phyloP scores from a whole-genome alignment of 2,888 invertebrate genomes.

The Corbicula japonica region DNA sequence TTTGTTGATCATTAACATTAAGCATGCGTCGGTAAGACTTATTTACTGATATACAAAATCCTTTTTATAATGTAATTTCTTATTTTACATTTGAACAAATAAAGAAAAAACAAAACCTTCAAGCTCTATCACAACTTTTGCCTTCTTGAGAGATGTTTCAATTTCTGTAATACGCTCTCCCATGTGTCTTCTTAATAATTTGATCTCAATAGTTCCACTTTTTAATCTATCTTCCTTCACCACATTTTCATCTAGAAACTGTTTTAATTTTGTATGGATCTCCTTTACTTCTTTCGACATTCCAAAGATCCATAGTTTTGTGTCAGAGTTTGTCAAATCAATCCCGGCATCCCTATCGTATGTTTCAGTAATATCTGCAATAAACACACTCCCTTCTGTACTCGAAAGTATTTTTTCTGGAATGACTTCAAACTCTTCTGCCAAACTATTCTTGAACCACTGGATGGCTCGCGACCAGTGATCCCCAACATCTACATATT shows the following conservation, averaged over 20 bases:
- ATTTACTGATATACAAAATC: too few species aligned
- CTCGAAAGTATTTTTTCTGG: too few species aligned
- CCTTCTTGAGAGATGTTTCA: not conserved
- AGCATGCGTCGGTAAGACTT: too few species aligned
- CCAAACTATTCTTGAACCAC: too few species aligned
- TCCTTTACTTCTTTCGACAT: constrained; percentile 20
- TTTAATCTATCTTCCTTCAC: constrained; percentile 10
- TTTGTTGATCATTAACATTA: too few species aligned
- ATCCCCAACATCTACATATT: not conserved
- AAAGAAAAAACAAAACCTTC: too few species aligned
- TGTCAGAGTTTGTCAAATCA: not conserved
- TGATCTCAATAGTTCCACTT: constrained; percentile 13
- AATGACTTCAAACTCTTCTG: too few species aligned
- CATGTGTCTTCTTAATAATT: constrained; percentile 29
- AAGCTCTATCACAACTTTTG: constrained; percentile 4
- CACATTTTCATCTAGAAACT: constrained; percentile 35
- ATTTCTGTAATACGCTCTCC: not conserved
- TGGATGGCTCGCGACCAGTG: too few species aligned
- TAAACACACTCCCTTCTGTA: constrained; percentile 24
- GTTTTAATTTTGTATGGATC: constrained; percentile 20
- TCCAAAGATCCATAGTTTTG: constrained; percentile 29
- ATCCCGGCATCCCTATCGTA: constrained; percentile 22
- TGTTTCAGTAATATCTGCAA: constrained; percentile 33
- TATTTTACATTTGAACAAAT: too few species aligned
- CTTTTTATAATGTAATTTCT: too few species aligned